phyloP scores from a whole-genome alignment of 2,113 vertebrate species.

The Anarhynchus alexandrinus region DNA sequence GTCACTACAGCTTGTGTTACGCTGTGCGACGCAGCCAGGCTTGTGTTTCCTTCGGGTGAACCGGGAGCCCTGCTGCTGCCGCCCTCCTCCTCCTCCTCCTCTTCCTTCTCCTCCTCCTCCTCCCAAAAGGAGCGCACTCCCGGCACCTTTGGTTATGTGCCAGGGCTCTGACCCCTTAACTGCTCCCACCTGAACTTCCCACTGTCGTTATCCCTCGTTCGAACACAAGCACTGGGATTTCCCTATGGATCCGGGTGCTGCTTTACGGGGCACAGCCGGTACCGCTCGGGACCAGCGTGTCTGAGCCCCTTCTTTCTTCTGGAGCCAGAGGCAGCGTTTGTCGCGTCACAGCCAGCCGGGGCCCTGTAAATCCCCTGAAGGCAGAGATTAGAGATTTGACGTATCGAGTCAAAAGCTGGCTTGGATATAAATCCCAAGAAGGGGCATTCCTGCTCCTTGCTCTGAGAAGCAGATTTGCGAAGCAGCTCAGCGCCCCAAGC shows the following conservation, averaged over 20 bases:
- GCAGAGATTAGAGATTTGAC: conserved; percentile 41
- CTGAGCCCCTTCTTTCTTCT: not conserved
- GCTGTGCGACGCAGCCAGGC: not conserved
- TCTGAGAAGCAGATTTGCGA: not conserved
- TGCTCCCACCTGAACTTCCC: not conserved
- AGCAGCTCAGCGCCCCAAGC: not conserved
- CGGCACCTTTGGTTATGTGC: accelerated
- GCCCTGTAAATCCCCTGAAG: not conserved
- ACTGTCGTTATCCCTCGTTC: accelerated
- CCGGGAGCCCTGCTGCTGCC: not conserved
- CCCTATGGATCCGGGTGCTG: not conserved
- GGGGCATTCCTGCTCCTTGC: not conserved
- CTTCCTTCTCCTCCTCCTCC: not conserved
- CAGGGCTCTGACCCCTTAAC: not conserved
- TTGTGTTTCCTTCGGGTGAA: not conserved
- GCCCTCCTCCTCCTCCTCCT: not conserved
- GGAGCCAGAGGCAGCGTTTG: not conserved
- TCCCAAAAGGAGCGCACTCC: accelerated
- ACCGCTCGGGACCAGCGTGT: accelerated
- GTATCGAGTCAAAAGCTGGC: not conserved
- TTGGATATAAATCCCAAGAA: not conserved
- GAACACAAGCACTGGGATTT: not conserved
- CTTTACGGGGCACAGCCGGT: not conserved
- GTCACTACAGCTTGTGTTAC: accelerated
- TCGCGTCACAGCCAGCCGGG: not conserved